Evolutionary conservation across 2,797 vertebrate genomes (phyloP).

Genomic region (Sarcophilus harrisii): DNA sequence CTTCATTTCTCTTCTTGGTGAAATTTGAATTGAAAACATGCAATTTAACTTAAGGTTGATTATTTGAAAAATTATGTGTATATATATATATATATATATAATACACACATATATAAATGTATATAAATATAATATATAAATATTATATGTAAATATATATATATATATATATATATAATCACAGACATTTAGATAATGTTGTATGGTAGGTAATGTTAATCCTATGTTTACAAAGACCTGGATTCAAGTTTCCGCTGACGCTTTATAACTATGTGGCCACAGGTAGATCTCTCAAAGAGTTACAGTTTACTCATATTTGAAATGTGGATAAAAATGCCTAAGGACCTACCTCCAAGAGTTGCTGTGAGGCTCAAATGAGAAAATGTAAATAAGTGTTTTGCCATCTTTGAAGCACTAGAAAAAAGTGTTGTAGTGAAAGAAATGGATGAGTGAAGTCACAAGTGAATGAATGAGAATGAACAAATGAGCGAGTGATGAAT

Average conservation of each 20-base stretch:
- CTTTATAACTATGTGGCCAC: neutral
- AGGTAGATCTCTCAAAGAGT: neutral
- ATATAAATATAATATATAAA: too few species aligned
- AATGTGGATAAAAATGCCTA: too few species aligned
- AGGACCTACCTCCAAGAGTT: neutral
- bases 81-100: neutral
- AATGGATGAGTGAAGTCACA: neutral
- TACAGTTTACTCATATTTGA: neutral
- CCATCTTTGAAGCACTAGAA: neutral
- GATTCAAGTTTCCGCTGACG: neutral
- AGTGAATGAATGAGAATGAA: neutral
- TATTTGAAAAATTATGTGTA: neutral
- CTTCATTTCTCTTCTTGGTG: neutral
- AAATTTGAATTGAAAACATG: neutral
- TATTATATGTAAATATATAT: neutral
- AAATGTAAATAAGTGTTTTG: neutral
- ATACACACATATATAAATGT: too few species aligned
- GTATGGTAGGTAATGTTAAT: neutral
- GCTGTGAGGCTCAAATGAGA: neutral
- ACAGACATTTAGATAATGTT: neutral
- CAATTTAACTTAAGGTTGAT: neutral
- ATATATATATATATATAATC: neutral
- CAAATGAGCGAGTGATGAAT: neutral
- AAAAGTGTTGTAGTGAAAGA: neutral
- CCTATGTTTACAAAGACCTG: neutral